Evolutionary conservation across 1,140 invertebrate genomes (phyloP).

Genomic region (Pseudomyrmex sp.): DNA sequence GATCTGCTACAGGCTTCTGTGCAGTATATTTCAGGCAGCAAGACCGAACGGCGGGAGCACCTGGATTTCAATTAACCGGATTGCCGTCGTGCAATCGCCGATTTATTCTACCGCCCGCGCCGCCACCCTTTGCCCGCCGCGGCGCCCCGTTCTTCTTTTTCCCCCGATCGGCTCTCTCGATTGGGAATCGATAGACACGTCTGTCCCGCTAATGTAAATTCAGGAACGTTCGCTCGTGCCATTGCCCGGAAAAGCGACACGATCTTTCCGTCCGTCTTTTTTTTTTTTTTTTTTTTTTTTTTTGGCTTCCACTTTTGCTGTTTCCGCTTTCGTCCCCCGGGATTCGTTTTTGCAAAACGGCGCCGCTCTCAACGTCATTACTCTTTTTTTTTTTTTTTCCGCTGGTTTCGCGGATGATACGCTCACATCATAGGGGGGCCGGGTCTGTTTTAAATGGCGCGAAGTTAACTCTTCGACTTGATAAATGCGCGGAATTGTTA

Average conservation of each 20-base stretch:
- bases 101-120: constrained; percentile 34
- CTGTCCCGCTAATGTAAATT: constrained; percentile 66
- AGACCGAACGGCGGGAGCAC: constrained; percentile 46
- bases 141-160: background rate
- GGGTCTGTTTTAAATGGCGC: background rate
- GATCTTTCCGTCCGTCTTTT: background rate
- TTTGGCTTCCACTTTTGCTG: too few relatives aligned
- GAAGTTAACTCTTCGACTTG: background rate
- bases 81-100: constrained; percentile 60
- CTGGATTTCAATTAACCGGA: constrained; percentile 72
- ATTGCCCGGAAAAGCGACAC: constrained; percentile 13
- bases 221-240: constrained; percentile 20
- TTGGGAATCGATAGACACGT: constrained; percentile 65
- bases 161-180: constrained; percentile 10
- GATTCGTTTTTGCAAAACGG: constrained; percentile 14
- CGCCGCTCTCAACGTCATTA: background rate
- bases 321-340: background rate
- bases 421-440: background rate
- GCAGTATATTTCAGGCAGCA: constrained; percentile 44
- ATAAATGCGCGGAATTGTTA: background rate
- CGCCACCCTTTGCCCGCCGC: background rate
- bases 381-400: background rate
- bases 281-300: background rate
- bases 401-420: background rate
- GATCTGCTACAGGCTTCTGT: constrained; percentile 16